A percentile compares a stretch with the other conserved stretches of the same genome.
Evolutionary conservation across 2,888 invertebrate genomes (phyloP).

Genomic region (Troides aeacus): DNA sequence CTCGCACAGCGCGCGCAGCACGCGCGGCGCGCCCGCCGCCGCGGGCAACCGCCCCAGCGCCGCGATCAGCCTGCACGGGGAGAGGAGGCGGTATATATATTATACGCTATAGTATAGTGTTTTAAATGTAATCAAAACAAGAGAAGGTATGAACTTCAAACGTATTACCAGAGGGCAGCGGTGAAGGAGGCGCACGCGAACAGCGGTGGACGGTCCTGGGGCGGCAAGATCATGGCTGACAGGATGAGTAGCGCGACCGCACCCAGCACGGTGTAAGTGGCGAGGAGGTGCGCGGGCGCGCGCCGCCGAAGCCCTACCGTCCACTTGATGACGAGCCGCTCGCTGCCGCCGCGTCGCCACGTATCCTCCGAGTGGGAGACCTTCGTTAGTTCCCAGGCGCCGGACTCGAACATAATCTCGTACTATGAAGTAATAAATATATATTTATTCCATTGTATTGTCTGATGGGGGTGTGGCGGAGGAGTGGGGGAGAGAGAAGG

Average conservation of each 20-base stretch:
- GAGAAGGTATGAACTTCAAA: background rate
- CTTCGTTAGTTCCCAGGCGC: constrained; percentile 56
- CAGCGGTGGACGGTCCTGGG: constrained; percentile 50
- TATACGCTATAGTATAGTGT: too few species aligned
- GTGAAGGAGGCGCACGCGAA: constrained; percentile 57
- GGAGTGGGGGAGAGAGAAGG: too few species aligned
- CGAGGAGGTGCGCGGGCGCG: constrained; percentile 52
- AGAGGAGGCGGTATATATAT: background rate
- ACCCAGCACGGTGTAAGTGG: constrained; percentile 44
- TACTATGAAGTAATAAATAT: constrained; percentile 10
- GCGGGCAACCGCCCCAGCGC: constrained; percentile 52
- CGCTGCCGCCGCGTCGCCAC: constrained; percentile 33
- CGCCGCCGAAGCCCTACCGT: constrained; percentile 47
- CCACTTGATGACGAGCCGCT: constrained; percentile 44
- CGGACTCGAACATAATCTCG: constrained; percentile 51
- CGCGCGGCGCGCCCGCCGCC: constrained; percentile 38
- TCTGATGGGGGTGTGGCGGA: too few species aligned
- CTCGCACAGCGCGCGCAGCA: constrained; percentile 39
- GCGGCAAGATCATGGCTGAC: constrained; percentile 51
- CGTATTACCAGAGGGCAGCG: constrained; percentile 55
- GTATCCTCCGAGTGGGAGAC: constrained; percentile 39
- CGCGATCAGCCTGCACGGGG: constrained; percentile 52
- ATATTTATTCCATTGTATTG: too few species aligned
- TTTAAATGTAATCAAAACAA: too few species aligned
- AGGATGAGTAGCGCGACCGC: constrained; percentile 47